Evolutionary conservation across 2,113 vertebrate species (phyloP).

Genomic region (Tenrec ecaudatus): DNA sequence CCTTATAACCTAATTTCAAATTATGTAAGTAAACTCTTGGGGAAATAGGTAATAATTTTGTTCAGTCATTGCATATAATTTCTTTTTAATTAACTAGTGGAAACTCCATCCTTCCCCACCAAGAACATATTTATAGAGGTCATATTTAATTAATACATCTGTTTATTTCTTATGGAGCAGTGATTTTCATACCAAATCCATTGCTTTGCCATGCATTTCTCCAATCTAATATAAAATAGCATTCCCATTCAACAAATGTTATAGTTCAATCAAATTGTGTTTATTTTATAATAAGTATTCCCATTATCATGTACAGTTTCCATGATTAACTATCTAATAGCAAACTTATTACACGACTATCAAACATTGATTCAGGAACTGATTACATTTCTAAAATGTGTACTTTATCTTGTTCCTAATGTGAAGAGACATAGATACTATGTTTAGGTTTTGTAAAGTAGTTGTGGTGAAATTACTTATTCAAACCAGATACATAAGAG

Average conservation of each 20-base stretch:
- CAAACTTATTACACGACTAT: no score
- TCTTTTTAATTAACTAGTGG: slow-evolving; percentile 54
- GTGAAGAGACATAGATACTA: no score
- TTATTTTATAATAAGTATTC: no score
- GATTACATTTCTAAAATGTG: no score
- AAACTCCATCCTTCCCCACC: background rate
- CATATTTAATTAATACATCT: slow-evolving; percentile 64
- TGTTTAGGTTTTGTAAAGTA: no score
- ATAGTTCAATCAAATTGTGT: no score
- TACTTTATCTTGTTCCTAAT: no score
- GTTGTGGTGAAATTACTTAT: no score
- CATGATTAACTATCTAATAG: background rate
- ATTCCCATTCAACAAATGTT: no score
- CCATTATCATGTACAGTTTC: no score
- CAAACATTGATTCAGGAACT: no score
- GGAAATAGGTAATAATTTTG: slow-evolving; percentile 24
- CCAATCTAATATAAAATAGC: slow-evolving; percentile 38
- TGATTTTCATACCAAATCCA: slow-evolving; percentile 45
- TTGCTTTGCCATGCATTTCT: slow-evolving; percentile 13
- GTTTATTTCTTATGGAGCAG: slow-evolving; percentile 47
- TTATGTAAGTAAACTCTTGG: background rate
- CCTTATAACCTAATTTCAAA: slow-evolving; percentile 33
- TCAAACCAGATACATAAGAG: no score
- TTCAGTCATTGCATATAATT: slow-evolving; percentile 33
- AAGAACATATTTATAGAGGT: background rate